phyloP scores from a whole-genome alignment of 2,888 invertebrate genomes.

The Campoletis raptor region DNA sequence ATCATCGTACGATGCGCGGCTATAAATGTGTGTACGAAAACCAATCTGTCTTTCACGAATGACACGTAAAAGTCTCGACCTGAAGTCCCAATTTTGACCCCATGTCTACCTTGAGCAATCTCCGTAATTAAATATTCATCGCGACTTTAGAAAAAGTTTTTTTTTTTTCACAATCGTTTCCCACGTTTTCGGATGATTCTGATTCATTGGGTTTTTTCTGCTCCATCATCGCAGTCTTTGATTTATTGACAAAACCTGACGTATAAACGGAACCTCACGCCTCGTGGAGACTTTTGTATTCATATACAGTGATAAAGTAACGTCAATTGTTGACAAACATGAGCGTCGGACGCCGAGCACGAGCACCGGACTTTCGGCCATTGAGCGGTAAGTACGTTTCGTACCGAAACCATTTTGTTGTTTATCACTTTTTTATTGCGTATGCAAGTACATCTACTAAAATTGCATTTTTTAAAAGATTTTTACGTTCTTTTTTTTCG shows the following conservation, averaged over 20 bases:
- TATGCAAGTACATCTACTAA: too few species aligned
- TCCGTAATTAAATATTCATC: slow-evolving; percentile 4
- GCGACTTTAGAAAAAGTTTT: neutral
- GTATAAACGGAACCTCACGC: neutral
- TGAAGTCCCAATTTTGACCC: neutral
- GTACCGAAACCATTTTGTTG: neutral
- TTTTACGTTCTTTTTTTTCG: neutral
- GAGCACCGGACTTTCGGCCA: slow-evolving; percentile 17
- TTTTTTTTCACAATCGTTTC: too few species aligned
- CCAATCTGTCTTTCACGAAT: neutral
- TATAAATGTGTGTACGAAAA: neutral
- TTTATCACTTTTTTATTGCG: neutral
- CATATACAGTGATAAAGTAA: neutral
- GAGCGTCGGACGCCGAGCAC: slow-evolving; percentile 22
- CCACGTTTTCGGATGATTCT: neutral
- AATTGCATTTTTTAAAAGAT: neutral
- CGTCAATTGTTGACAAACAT: slow-evolving; percentile 29
- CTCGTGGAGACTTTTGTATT: neutral
- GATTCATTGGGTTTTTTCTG: neutral
- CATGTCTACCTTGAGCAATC: neutral
- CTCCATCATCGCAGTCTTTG: neutral
- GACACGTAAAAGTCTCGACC: slow-evolving; percentile 9
- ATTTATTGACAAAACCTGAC: neutral
- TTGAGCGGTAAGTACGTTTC: slow-evolving; percentile 4
- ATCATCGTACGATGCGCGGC: neutral